phyloP scores from a whole-genome alignment of 2,888 invertebrate species.

The Chrysolina oricalcia region DNA sequence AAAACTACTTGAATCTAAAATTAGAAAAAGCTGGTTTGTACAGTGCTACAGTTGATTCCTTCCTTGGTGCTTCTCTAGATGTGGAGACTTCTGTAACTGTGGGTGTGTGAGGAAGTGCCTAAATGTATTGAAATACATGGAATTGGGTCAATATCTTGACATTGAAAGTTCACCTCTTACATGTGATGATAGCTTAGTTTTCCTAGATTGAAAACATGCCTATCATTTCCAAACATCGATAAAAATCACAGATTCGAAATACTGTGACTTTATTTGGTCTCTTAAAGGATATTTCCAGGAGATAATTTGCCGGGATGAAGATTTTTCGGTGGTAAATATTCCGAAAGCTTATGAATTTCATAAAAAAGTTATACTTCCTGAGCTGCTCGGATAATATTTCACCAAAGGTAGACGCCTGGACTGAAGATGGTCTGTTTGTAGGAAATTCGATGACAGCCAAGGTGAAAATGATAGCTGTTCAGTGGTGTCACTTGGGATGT shows the following conservation, averaged over 20 bases:
- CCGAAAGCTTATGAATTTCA: conserved; percentile 34
- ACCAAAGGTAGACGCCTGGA: conserved; percentile 31
- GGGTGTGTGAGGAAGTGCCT: too few relatives aligned
- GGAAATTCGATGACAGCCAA: conserved; percentile 63
- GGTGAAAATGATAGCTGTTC: conserved; percentile 88
- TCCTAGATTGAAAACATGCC: conserved; percentile 1
- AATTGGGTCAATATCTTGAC: too few relatives aligned
- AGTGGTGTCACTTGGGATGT: conserved; percentile 95
- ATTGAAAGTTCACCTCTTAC: background rate
- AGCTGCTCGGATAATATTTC: conserved; percentile 43
- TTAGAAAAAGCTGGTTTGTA: background rate
- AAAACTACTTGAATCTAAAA: background rate
- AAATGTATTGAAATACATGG: background rate
- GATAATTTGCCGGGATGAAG: conserved; percentile 37
- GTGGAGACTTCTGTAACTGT: too few relatives aligned
- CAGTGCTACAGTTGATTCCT: too few relatives aligned
- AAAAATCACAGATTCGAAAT: conserved; percentile 27
- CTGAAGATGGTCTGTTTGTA: too few relatives aligned
- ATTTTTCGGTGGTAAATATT: conserved; percentile 36
- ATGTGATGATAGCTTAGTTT: background rate
- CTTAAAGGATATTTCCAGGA: too few relatives aligned
- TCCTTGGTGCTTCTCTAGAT: too few relatives aligned
- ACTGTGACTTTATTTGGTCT: conserved; percentile 47
- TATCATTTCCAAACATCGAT: conserved; percentile 42
- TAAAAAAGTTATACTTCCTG: conserved; percentile 42